Conservation (phyloP, 2,888 invertebrate species). For the Caenorhabditis panamensis region DNA sequence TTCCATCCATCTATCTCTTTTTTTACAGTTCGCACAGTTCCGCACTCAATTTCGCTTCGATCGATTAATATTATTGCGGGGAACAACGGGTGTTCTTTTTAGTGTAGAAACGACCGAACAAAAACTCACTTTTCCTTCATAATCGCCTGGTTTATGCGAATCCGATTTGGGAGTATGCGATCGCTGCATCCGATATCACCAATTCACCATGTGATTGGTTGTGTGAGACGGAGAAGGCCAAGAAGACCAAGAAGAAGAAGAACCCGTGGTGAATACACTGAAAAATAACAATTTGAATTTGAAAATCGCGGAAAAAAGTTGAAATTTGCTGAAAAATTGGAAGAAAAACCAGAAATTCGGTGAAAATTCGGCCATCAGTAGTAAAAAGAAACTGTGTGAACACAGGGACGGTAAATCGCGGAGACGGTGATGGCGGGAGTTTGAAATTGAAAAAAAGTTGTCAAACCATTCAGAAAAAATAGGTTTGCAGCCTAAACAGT, state of each 20-base stretch:
- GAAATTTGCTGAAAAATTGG: not conserved
- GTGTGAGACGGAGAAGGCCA: too few species aligned
- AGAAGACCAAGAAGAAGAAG: slow-evolving; percentile 6
- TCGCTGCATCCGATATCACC: slow-evolving; percentile 18
- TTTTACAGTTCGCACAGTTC: slow-evolving; percentile 32
- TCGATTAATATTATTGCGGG: slow-evolving; percentile 25
- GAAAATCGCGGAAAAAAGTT: not conserved
- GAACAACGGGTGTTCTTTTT: not conserved
- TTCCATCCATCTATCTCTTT: not conserved
- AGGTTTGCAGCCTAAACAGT: not conserved
- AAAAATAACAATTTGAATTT: not conserved
- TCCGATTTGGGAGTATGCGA: slow-evolving; percentile 25
- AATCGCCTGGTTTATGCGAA: slow-evolving; percentile 6
- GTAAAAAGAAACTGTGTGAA: not conserved
- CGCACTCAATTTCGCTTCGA: slow-evolving; percentile 46
- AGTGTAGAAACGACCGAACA: slow-evolving; percentile 11
- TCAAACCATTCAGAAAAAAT: not conserved
- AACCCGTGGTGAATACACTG: slow-evolving; percentile 36
- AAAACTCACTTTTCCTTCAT: slow-evolving; percentile 49
- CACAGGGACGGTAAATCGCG: not conserved
- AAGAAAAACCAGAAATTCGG: not conserved
- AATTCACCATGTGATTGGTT: slow-evolving; percentile 24
- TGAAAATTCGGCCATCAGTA: slow-evolving; percentile 1
- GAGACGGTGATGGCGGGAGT: not conserved
- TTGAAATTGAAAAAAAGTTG: not conserved